Percentiles rank a stretch among this genome's conserved stretches.
Conservation (phyloP, 1,140 invertebrate genomes). For the Ostrea edulis region DNA sequence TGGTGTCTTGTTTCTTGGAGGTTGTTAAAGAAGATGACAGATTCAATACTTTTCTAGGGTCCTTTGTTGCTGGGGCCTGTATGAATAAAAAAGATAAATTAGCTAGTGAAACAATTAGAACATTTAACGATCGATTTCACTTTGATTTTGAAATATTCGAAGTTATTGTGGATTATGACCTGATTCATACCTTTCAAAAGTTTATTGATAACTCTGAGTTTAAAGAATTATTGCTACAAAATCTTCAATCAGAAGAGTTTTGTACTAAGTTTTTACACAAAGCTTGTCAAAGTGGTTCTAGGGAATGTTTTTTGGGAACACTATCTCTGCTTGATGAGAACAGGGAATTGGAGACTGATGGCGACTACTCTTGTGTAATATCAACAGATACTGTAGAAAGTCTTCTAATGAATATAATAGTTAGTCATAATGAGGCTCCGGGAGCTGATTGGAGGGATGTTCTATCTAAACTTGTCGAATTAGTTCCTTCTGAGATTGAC, state of each 20-base stretch:
- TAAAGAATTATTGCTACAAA: neutral
- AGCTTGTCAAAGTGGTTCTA: neutral
- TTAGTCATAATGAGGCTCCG: neutral
- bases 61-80: conserved; percentile 1
- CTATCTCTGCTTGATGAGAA: neutral
- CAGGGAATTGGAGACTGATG: neutral
- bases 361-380: neutral
- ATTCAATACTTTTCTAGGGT: neutral
- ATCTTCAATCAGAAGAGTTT: neutral
- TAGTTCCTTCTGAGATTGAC: neutral
- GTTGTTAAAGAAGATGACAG: neutral
- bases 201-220: neutral
- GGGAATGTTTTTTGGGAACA: neutral
- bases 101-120: conserved; percentile 14
- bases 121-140: neutral
- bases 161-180: neutral
- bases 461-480: neutral
- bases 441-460: neutral
- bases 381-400: neutral
- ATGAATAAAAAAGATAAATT: neutral
- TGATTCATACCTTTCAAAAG: neutral
- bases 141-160: neutral
- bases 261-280: neutral
- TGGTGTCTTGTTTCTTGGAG: neutral
- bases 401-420: neutral